Base-by-base conservation (phyloP, 2,113 vertebrate species). In the Nannobrachium achirus region DNA sequence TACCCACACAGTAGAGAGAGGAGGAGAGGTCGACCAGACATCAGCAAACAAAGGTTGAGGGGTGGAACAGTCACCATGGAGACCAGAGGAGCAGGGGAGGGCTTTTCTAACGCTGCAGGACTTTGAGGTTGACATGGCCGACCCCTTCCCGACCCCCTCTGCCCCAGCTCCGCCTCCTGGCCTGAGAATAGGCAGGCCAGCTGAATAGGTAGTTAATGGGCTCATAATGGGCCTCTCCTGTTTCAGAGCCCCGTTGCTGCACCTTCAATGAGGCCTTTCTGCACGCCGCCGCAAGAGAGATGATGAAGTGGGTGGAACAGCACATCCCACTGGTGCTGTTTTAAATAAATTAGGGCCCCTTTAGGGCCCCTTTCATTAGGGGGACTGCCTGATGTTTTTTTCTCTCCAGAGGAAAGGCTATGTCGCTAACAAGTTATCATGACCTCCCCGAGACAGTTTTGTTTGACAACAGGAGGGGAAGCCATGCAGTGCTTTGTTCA, bases 301-400 rank as follows among this genome's bases (percentile, higher is more conserved):
- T 76, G 71, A 88, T 84, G 78, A 81, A 88, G 86, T 71, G 83
- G 87, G 81, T 75, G 78, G 81, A 83, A 81, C 63, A 61, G 33
- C 63, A 80, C 86, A 76, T 84, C 83, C 88, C 80, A 79, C 66
- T 78, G 64, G 66, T 71, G 61, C 62, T 80, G 66, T 80, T 85
- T 87, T 89, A 88, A 88, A 88, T 90, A 89, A 86, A 87, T 86
- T n/a, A n/a, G n/a, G n/a, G n/a, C n/a, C n/a, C n/a, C n/a, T n/a
- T 68, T 82, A 82, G 65, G 50, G 60, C 7, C 66, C 79, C 81
- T 88, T 84, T 86, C 62, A 81, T 77, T 70, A 48, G 15, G 57
- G 40, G 40, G 53, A n/a, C n/a, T n/a, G n/a, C n/a, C n/a, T n/a
- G n/a, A n/a, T 52, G 3, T 33, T 33, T 33, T 33, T 80, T 79